Base-by-base conservation (phyloP, 2,888 invertebrate species). In the Frankliniella intonsa region DNA sequence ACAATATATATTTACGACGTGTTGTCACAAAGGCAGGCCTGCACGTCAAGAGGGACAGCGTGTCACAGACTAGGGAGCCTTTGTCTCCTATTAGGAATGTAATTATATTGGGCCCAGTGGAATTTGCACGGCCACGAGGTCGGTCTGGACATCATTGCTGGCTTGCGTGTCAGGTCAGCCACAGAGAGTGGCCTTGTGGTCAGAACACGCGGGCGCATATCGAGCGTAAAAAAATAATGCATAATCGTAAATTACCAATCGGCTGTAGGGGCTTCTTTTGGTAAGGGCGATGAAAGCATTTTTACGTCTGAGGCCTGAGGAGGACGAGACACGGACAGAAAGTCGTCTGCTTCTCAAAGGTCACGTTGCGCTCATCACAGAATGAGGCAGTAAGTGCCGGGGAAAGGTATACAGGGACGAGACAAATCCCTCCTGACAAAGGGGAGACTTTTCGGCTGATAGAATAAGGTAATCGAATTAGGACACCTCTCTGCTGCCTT, bases 1-100 rank as follows among this genome's bases (percentile, higher is more conserved):
- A 76, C 69, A 76, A 76, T 76, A 76, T 76, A 76, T 76, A 76
- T 76, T 76, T 25, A 76, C 69, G 69, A 76, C 25, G 69, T 25
- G 22, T 12, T 76, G 25, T 22, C 2, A 76, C 69, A 76, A 76
- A 25, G 69, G 25, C 69, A n/a, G n/a, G n/a, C n/a, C n/a, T n/a
- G n/a, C n/a, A 12, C 69, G 69, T 11, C 69, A 62, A 38, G 38
- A 38, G 38, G 38, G 38, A 38, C 38, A 38, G 38, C 38, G 38
- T 38, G 38, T 38, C 38, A 38, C 38, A 38, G 38, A 38, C 38
- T 5, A 38, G 38, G 38, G 38, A 38, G 38, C 38, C 38, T 38
- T 38, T 38, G 38, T 38, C 38, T 38, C 38, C 38, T 38, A 38
- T 38, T 38, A 38, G 38, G 38, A 38, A 38, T 38, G 38, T 38